phyloP scores from a whole-genome alignment of 1,140 invertebrate species.

The Orius insidiosus region DNA sequence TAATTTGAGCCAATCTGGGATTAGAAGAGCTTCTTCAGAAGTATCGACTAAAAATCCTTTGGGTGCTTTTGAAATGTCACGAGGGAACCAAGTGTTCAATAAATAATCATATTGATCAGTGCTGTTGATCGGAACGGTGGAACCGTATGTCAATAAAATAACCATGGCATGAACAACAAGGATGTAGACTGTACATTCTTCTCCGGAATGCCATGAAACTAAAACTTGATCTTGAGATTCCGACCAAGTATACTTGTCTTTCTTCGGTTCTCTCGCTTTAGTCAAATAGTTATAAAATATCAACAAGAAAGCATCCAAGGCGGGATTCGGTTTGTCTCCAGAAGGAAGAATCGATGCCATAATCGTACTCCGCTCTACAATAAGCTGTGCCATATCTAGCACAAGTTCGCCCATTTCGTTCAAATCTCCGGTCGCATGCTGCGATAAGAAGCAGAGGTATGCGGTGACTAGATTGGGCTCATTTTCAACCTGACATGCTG shows the following conservation, averaged over 20 bases:
- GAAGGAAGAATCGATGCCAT: conserved; percentile 66
- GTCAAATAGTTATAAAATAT: conserved; percentile 62
- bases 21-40: conserved; percentile 65
- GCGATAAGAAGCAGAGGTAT: conserved; percentile 74
- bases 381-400: conserved; percentile 72
- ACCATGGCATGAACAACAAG: conserved; percentile 85
- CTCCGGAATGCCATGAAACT: conserved; percentile 69
- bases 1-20: conserved; percentile 88
- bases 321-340: conserved; percentile 34
- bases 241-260: conserved; percentile 27
- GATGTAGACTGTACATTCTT: conserved; percentile 69
- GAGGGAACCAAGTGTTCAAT: conserved; percentile 60
- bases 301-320: conserved; percentile 55
- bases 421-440: conserved; percentile 34
- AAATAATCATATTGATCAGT: conserved; percentile 32
- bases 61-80: conserved; percentile 31
- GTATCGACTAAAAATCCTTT: conserved; percentile 63
- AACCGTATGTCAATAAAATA: conserved; percentile 72
- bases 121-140: conserved; percentile 20
- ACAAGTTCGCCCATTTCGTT: conserved; percentile 42
- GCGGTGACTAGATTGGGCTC: conserved; percentile 64
- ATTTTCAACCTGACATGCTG: conserved; percentile 82
- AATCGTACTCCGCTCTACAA: conserved; percentile 83
- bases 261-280: conserved; percentile 34
- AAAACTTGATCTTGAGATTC: conserved; percentile 43